These are phyloP conservation scores for Zaprionus gabonicus DNA, from an alignment of 1,140 invertebrate species.

Conservation along the genomic window DNA sequence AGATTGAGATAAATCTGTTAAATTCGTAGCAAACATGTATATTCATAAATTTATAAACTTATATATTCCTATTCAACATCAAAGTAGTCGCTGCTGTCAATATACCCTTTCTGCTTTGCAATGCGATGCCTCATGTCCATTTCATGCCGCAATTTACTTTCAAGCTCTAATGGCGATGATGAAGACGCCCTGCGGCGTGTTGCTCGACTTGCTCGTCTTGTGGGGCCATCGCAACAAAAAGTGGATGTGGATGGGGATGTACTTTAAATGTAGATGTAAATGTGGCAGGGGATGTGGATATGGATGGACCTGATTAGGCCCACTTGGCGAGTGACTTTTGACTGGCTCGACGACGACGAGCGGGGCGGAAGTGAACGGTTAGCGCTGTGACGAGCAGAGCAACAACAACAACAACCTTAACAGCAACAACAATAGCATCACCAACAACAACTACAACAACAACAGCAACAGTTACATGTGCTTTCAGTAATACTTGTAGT, in stretches of 20 bases:
- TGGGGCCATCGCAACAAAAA: slow-evolving; percentile 31
- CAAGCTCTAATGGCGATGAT: slow-evolving; percentile 50
- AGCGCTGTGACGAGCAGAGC: slow-evolving; percentile 19
- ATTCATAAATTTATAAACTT: neutral
- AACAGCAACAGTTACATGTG: neutral
- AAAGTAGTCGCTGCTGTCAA: neutral
- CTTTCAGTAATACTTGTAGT: slow-evolving; percentile 22
- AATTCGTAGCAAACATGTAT: neutral
- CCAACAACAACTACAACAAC: neutral
- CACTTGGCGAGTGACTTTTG: slow-evolving; percentile 47
- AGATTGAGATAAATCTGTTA: neutral
- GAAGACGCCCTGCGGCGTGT: slow-evolving; percentile 42
- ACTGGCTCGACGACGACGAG: neutral
- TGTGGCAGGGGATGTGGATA: slow-evolving; percentile 13
- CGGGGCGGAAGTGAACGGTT: slow-evolving; percentile 71
- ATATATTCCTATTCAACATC: neutral
- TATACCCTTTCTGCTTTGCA: slow-evolving; percentile 9
- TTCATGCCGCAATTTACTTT: slow-evolving; percentile 69
- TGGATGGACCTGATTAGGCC: slow-evolving; percentile 51
- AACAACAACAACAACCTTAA: neutral
- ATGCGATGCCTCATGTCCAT: slow-evolving; percentile 16
- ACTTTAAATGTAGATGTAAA: no score
- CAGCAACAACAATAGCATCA: neutral
- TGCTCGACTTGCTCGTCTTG: slow-evolving; percentile 34
- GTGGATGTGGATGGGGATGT: slow-evolving; percentile 41